Base-by-base conservation (phyloP, 2,888 invertebrate species). In the Cetonia aurata region DNA sequence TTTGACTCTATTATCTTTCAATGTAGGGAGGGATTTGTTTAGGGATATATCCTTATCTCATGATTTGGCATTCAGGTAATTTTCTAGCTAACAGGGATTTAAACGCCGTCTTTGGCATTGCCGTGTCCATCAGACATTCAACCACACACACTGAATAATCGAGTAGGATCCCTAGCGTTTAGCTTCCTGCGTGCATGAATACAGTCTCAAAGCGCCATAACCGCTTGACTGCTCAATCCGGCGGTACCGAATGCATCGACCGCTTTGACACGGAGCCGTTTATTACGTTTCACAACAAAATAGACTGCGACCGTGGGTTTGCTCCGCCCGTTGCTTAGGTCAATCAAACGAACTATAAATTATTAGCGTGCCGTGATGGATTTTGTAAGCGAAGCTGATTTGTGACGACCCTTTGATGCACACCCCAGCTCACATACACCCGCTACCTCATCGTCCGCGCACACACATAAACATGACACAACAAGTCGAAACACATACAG, bases 381-480 rank as follows among this genome's bases (percentile, higher is more conserved):
- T 71, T 73, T 71, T 69, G 65, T 67, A 60, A 69, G 65, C 67
- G 67, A 46, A 65, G 65, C 55, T 71, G 73, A 73, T 73, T 71
- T 72, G 73, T 72, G 72, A 67, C 72, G 72, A 62, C 67, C 56
- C 62, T 73, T 71, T 71, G 73, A 73, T 69, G 50, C 73, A 62
- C 31, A 37, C 37, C 6, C 37, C 13, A 9, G 33, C 31, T 31
- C 10, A 8, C 53, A 37, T 25, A 9, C n/a, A 41, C 19, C 9
- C 19, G n/a, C n/a, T 8, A n/a, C 31, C n/a, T 33, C 2, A 31
- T 25, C 31, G 25, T n/a, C 33, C 25, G 4, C 25, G 4, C 25
- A 25, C 25, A 25, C 25, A 25, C 25, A 4, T 25, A 25, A 25
- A 25, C 25, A 25, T 25, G 25, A 25, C 25, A 25, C 25, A 25